Evolutionary conservation across 30 jellyfish, hydroid and myxozoan species (phyloP).

Genomic region (Catostylus mosaicus): DNA sequence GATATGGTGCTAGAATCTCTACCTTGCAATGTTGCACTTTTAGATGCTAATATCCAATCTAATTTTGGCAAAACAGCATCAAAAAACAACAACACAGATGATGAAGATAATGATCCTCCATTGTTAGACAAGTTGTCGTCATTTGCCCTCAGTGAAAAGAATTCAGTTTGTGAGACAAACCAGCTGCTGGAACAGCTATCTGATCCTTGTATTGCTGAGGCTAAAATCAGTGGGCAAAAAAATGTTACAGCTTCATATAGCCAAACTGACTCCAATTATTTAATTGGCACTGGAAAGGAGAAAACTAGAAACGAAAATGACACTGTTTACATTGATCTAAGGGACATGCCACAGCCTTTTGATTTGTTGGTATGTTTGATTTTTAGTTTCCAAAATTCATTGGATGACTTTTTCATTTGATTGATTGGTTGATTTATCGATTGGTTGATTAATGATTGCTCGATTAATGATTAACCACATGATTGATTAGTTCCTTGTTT

Average conservation of each 20-base stretch:
- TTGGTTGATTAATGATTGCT: too few relatives aligned
- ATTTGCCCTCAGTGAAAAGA: slow-evolving; percentile 18
- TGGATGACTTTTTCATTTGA: too few relatives aligned
- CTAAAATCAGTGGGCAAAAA: background rate
- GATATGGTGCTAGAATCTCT: slow-evolving; percentile 14
- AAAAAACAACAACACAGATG: background rate
- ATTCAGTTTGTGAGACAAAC: slow-evolving; percentile 26
- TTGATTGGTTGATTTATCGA: too few relatives aligned
- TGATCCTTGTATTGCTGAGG: background rate
- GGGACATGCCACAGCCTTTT: background rate
- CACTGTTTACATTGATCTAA: slow-evolving; percentile 1
- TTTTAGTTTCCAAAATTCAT: too few relatives aligned
- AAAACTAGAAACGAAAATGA: background rate
- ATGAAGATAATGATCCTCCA: slow-evolving; percentile 17
- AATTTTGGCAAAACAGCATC: background rate
- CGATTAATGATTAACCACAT: too few relatives aligned
- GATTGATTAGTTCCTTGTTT: too few relatives aligned
- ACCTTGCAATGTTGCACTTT: background rate
- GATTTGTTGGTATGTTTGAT: too few relatives aligned
- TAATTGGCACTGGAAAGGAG: background rate
- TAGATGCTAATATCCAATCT: background rate
- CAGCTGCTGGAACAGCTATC: slow-evolving; percentile 20
- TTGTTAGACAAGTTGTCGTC: slow-evolving; percentile 26
- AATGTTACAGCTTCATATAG: background rate
- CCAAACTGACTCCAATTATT: background rate